Evolutionary conservation across 2,797 vertebrate species (phyloP), one percentile per base, ranked within the genome.

Genomic region (Graptemys geographica): DNA sequence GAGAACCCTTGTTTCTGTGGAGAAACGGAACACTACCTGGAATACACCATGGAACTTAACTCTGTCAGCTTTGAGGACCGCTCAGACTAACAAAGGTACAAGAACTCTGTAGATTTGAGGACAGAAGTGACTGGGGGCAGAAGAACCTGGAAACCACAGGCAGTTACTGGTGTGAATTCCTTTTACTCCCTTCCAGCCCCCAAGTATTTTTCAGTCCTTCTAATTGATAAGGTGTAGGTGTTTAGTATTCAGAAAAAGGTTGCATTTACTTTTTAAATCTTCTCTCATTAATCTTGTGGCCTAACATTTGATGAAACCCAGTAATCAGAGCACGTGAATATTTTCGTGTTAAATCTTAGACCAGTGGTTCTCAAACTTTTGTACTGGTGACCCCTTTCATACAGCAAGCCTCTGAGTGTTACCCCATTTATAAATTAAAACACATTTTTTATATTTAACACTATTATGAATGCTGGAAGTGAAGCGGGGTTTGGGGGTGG

Each of bases 181-280:
- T 3, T 83, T 13, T 13, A 49, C 37, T 16, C 1, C 83, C 79
- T 91, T 52, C 57, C 59, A 90, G 83, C 44, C 83, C 88, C 89
- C 44, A 9, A 59, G 49, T 59, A 33, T 52, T 80, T 69, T 89
- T 55, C 15, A 59, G 5, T 72, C 94, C 96, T 88, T 94, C 83
- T 78, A 80, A 37, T 13, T 80, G 27, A 27, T 80, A 55, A 11
- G 19, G 21, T 65, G 27, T 72, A 84, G 87, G n/a, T 0, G 2
- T 55, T 82, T 82, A 87, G 6, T 25, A 4, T 84, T 41, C 21
- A 79, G 28, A 47, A 37, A 86, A 92, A 90, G 90, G 6, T 31
- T n/a, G 49, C 49, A 33, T 11, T 33, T 33, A 52, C 16, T 31
- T 84, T 94, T 92, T 80, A 93, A 81, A 88, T 59, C 51, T 51